These are phyloP conservation scores for Thera obeliscata DNA, from an alignment of 2,888 invertebrate species.

Conservation along the genomic window DNA sequence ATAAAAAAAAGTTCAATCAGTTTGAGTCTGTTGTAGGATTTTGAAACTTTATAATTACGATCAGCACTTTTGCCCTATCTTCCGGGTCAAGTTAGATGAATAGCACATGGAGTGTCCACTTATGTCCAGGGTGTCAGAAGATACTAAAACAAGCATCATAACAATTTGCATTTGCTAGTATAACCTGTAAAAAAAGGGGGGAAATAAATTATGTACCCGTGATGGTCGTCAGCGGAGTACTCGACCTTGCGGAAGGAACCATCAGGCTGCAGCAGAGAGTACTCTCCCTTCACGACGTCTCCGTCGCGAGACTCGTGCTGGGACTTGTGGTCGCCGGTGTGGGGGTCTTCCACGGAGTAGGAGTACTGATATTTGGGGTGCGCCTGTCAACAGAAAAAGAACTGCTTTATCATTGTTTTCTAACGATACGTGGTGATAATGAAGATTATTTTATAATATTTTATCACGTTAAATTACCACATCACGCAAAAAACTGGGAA, in stretches of 20 bases:
- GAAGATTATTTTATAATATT: too few species aligned
- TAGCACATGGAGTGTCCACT: too few species aligned
- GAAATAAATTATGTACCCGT: conserved; percentile 63
- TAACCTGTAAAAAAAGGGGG: neutral
- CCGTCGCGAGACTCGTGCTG: conserved; percentile 85
- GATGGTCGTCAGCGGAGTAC: conserved; percentile 84
- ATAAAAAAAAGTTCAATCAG: too few species aligned
- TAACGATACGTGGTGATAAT: neutral
- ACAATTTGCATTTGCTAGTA: neutral
- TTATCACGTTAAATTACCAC: too few species aligned
- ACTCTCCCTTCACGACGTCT: conserved; percentile 87
- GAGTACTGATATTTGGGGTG: conserved; percentile 86
- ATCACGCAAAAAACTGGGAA: too few species aligned
- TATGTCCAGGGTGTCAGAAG: neutral
- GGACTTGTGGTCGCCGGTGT: conserved; percentile 86
- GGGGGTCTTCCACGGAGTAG: conserved; percentile 85
- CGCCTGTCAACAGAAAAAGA: conserved; percentile 59
- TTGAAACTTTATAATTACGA: too few species aligned
- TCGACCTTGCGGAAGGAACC: conserved; percentile 86
- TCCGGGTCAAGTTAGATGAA: too few species aligned
- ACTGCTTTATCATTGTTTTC: neutral
- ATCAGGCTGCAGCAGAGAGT: conserved; percentile 85
- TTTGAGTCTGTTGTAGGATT: too few species aligned
- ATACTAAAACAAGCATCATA: neutral
- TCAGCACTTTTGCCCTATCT: too few species aligned